Evolutionary conservation across 2,888 invertebrate species (phyloP).

Genomic region (Thymelicus acteon): DNA sequence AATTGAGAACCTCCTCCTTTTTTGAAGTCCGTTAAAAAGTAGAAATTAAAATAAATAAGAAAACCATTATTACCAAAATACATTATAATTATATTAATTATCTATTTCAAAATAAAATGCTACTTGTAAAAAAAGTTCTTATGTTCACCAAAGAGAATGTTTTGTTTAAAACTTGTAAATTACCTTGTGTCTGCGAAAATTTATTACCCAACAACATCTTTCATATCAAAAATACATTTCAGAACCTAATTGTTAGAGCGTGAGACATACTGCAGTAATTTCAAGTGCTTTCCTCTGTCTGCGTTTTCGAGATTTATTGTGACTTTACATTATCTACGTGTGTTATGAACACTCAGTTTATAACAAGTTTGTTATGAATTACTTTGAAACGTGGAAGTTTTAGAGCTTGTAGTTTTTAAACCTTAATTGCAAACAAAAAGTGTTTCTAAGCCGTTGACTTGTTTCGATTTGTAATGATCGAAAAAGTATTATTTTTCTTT

Average conservation of each 20-base stretch:
- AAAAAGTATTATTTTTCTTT: too few relatives aligned
- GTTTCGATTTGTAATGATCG: too few relatives aligned
- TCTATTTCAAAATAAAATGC: too few relatives aligned
- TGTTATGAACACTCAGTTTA: conserved; percentile 30
- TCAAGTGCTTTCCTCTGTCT: conserved; percentile 28
- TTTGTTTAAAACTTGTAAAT: conserved; percentile 9
- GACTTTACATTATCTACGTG: conserved; percentile 33
- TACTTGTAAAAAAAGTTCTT: background rate
- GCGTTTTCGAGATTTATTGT: conserved; percentile 32
- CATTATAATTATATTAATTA: too few relatives aligned
- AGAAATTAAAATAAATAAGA: too few relatives aligned
- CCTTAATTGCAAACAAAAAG: too few relatives aligned
- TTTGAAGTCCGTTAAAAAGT: too few relatives aligned
- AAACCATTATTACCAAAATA: too few relatives aligned
- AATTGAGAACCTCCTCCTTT: too few relatives aligned
- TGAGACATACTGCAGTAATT: conserved; percentile 30
- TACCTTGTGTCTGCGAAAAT: conserved; percentile 1
- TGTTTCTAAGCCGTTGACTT: too few relatives aligned
- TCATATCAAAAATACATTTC: conserved; percentile 16
- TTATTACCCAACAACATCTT: conserved; percentile 5
- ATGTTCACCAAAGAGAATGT: background rate
- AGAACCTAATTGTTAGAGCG: conserved; percentile 25
- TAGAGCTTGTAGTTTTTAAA: conserved; percentile 14
- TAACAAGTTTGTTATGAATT: conserved; percentile 34
- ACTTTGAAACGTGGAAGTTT: conserved; percentile 23